These are phyloP conservation scores for Petrophora chlorosata DNA, from an alignment of 2,888 invertebrate genomes.

Conservation along the genomic window DNA sequence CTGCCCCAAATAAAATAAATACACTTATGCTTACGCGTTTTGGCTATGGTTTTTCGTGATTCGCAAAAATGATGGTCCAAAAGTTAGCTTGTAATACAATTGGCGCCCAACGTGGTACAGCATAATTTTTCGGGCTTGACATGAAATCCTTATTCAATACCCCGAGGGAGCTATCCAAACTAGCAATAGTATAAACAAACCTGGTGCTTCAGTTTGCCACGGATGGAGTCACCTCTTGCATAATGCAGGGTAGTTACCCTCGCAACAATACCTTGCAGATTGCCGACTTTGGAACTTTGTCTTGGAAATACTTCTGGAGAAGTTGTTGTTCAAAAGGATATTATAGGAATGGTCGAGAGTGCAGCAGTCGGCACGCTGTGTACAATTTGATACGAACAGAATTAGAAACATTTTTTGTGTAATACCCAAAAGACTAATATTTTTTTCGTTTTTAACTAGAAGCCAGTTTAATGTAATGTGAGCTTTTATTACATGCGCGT, in stretches of 20 bases:
- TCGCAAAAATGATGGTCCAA: too few species aligned
- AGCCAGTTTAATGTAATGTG: too few species aligned
- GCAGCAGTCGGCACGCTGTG: neutral
- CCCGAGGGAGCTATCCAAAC: constrained; percentile 17
- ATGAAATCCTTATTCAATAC: neutral
- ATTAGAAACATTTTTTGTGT: too few species aligned
- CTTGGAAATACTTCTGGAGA: constrained; percentile 11
- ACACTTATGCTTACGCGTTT: too few species aligned
- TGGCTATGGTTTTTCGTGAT: too few species aligned
- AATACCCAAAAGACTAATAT: too few species aligned
- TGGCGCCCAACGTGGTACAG: constrained; percentile 17
- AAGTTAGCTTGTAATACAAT: neutral
- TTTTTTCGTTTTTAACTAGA: too few species aligned
- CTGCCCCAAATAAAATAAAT: too few species aligned
- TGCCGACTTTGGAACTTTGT: constrained; percentile 30
- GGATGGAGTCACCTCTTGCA: constrained; percentile 29
- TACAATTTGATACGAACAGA: neutral
- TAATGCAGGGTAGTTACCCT: constrained; percentile 35
- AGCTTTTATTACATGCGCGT: too few species aligned
- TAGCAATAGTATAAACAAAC: constrained; percentile 22
- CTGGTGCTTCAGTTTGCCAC: constrained; percentile 12
- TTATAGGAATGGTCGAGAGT: constrained; percentile 3
- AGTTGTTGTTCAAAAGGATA: neutral
- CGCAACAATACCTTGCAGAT: constrained; percentile 36
- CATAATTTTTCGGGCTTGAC: neutral